Percentiles rank a stretch among this genome's conserved stretches.
Evolutionary conservation across 2,797 vertebrate genomes (phyloP).

Genomic region (Florisuga fusca): DNA sequence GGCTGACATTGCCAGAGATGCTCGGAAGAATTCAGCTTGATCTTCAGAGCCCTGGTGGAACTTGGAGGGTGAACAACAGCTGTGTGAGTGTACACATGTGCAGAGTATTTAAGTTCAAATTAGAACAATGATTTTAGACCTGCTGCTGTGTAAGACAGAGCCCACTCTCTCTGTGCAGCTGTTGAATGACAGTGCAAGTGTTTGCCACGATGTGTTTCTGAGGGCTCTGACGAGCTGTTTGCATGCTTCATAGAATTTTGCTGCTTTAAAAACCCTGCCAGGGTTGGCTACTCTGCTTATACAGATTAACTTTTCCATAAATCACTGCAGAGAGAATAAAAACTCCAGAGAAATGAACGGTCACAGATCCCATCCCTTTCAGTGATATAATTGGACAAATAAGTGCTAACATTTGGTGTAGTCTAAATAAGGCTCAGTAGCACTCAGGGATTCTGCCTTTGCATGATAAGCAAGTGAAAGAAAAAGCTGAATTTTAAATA

Average conservation of each 20-base stretch:
- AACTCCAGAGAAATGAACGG: background rate
- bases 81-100: fast-evolving
- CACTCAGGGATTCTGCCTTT: background rate
- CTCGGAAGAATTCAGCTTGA: background rate
- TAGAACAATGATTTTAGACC: background rate
- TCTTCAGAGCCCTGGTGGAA: background rate
- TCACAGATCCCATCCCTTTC: background rate
- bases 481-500: background rate
- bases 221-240: background rate
- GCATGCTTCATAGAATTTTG: fast-evolving
- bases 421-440: background rate
- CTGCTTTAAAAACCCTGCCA: background rate
- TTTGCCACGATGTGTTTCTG: background rate
- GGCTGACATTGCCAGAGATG: background rate
- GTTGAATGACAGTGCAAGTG: background rate
- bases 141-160: background rate
- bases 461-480: background rate
- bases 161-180: background rate
- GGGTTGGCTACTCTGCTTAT: background rate
- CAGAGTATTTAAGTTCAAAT: background rate
- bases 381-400: background rate
- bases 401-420: background rate
- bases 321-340: background rate
- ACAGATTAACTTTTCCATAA: background rate
- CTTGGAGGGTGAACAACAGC: background rate